Conservation (phyloP, 2,888 invertebrate species). For the Drosophila leonis region DNA sequence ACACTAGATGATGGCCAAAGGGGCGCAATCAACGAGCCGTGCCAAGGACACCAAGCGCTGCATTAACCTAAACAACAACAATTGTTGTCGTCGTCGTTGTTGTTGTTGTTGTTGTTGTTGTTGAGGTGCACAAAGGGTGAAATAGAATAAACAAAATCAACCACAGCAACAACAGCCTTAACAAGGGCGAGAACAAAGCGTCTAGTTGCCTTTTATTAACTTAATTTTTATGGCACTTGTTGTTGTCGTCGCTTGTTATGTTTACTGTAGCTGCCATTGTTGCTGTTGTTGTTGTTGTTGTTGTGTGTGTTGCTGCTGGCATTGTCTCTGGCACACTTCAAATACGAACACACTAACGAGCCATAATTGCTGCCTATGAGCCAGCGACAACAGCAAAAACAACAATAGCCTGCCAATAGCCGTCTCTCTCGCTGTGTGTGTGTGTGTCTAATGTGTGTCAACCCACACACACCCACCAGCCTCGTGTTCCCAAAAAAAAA, state of each 20-base stretch:
- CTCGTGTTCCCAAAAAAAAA: background rate
- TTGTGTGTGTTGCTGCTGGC: constrained; percentile 36
- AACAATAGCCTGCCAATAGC: constrained; percentile 55
- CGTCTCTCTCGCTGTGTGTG: background rate
- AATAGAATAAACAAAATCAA: constrained; percentile 67
- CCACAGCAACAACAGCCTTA: constrained; percentile 34
- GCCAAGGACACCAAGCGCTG: constrained; percentile 74
- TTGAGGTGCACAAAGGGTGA: constrained; percentile 48
- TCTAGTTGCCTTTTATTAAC: constrained; percentile 81
- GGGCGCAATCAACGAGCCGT: constrained; percentile 70
- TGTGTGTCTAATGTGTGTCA: constrained; percentile 34
- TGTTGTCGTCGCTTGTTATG: constrained; percentile 54
- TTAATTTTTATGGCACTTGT: constrained; percentile 81
- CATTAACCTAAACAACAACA: constrained; percentile 56
- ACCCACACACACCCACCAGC: background rate
- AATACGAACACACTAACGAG: constrained; percentile 80
- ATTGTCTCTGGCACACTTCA: constrained; percentile 76
- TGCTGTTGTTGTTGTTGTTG: constrained; percentile 34
- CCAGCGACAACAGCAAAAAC: constrained; percentile 47
- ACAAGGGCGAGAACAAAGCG: constrained; percentile 67
- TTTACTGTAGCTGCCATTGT: constrained; percentile 31
- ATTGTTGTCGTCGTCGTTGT: constrained; percentile 16
- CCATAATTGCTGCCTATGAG: constrained; percentile 81
- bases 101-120: background rate
- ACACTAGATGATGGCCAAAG: constrained; percentile 57